Conservation (phyloP, 2,888 invertebrate genomes). For the Drosophila lutescens region DNA sequence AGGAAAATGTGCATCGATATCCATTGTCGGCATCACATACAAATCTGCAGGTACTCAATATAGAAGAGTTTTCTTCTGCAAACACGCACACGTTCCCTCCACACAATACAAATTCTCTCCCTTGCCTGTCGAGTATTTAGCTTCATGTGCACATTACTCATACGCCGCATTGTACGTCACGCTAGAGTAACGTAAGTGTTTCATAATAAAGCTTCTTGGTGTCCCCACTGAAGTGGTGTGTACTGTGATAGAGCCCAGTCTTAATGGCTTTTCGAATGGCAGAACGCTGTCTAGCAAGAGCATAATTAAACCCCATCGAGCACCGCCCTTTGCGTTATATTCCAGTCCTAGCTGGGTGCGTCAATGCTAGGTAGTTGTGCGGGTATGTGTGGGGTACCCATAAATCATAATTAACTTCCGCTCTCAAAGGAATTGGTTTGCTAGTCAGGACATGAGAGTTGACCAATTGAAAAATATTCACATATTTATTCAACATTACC, state of each 20-base stretch:
- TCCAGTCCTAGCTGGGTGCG: constrained; percentile 10
- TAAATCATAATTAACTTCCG: constrained; percentile 18
- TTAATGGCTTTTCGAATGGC: too few species aligned
- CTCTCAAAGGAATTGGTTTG: constrained; percentile 11
- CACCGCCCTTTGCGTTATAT: not conserved
- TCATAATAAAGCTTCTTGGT: constrained; percentile 47
- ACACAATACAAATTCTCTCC: not conserved
- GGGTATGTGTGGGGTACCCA: not conserved
- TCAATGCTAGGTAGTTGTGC: not conserved
- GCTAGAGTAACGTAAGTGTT: constrained; percentile 43
- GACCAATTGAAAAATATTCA: not conserved
- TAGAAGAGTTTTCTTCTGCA: not conserved
- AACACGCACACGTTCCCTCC: too few species aligned
- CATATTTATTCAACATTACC: not conserved
- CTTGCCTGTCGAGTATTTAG: not conserved
- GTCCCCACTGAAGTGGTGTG: constrained; percentile 9
- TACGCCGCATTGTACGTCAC: constrained; percentile 43
- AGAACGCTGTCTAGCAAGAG: too few species aligned
- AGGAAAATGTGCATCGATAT: not conserved
- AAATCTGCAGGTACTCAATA: constrained; percentile 10
- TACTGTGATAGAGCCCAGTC: too few species aligned
- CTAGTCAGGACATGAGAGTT: not conserved
- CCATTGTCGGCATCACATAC: constrained; percentile 4
- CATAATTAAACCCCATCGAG: too few species aligned
- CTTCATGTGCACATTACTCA: constrained; percentile 53